A percentile compares a stretch with the other conserved stretches of the same genome.
phyloP scores from a whole-genome alignment of 2,797 vertebrate species.

The Poecile montanus region DNA sequence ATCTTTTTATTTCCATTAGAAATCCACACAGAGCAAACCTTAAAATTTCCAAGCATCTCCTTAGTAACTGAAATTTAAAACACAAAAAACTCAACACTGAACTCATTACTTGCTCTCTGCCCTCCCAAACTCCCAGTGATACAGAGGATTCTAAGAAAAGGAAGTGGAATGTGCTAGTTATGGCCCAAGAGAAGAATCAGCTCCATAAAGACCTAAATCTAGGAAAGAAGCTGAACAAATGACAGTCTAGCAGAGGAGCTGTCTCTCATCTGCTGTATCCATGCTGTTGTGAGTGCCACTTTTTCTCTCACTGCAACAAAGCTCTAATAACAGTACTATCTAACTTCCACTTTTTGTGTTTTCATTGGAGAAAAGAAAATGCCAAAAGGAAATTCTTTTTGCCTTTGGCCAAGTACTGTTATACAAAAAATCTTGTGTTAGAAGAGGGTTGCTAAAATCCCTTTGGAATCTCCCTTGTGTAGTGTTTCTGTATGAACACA shows the following conservation, averaged over 20 bases:
- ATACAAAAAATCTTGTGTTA: slow-evolving; percentile 33
- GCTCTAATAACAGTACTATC: slow-evolving; percentile 27
- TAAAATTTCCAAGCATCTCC: background rate
- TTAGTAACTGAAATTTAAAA: slow-evolving; percentile 27
- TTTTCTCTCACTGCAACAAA: background rate
- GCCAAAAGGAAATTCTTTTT: slow-evolving; percentile 63
- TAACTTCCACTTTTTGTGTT: slow-evolving; percentile 58
- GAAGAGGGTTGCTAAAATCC: slow-evolving; percentile 29
- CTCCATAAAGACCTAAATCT: background rate
- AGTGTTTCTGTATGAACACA: slow-evolving; percentile 25
- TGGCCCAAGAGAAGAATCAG: background rate
- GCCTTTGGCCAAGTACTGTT: slow-evolving; percentile 41
- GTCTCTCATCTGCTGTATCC: background rate
- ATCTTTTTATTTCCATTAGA: slow-evolving; percentile 8
- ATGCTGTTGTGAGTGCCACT: background rate
- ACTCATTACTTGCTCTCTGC: background rate
- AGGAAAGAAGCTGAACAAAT: background rate
- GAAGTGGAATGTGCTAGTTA: background rate
- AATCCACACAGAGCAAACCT: background rate
- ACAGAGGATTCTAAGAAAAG: background rate
- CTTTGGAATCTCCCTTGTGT: slow-evolving; percentile 49
- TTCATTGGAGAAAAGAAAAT: slow-evolving; percentile 48
- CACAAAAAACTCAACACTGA: background rate
- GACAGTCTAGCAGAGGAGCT: background rate
- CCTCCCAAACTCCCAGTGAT: background rate